Percentiles rank a stretch among this genome's conserved stretches.
phyloP scores from a whole-genome alignment of 2,113 vertebrate genomes.

The Lepisosteus oculatus region DNA sequence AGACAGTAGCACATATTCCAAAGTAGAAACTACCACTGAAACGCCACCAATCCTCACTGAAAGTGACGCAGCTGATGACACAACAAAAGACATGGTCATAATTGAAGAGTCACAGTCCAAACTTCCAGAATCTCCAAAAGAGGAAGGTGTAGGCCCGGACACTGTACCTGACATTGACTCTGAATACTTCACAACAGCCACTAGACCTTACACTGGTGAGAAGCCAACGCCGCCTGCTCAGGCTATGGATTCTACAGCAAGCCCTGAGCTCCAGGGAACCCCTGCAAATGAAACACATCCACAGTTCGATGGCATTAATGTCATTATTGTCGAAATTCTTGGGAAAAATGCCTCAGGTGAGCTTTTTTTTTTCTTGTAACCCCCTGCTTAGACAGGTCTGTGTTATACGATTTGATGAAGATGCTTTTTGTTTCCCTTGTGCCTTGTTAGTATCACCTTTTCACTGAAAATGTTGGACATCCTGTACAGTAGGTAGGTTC shows the following conservation, averaged over 20 bases:
- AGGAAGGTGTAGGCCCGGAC: conserved; percentile 46
- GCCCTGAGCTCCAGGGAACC: conserved; percentile 27
- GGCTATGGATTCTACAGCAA: conserved; percentile 49
- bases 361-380: conserved; percentile 45
- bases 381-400: background rate
- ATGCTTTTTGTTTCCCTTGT: no score
- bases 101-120: conserved; percentile 55
- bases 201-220: conserved; percentile 39
- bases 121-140: conserved; percentile 25
- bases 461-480: no score
- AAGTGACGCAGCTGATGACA: conserved; percentile 55
- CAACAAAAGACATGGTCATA: conserved; percentile 52
- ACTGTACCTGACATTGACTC: conserved; percentile 55
- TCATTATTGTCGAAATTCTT: conserved; percentile 72
- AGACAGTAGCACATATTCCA: conserved; percentile 6
- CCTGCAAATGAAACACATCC: background rate
- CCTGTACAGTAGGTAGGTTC: no score
- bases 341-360: conserved; percentile 82
- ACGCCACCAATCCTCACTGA: conserved; percentile 46
- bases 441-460: no score
- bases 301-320: conserved; percentile 45
- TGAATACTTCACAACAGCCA: conserved; percentile 65
- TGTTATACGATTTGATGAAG: background rate
- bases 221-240: conserved; percentile 45
- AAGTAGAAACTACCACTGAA: conserved; percentile 17